These are phyloP conservation scores for Heliocidaris erythrogramma DNA, from an alignment of 35 echinoderm and acorn worm genomes.

Conservation along the genomic window DNA sequence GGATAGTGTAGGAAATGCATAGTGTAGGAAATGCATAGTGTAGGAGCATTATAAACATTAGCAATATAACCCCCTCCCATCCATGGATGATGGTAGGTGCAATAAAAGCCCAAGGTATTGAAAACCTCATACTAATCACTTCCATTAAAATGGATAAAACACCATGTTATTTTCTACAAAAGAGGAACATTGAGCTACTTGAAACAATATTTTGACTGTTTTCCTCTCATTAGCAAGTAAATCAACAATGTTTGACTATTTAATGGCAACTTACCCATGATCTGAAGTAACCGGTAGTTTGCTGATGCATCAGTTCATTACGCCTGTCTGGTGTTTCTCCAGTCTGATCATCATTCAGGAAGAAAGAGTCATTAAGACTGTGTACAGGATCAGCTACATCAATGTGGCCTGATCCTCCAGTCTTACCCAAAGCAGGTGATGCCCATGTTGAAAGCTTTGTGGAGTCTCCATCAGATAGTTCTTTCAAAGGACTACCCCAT, in stretches of 20 bases:
- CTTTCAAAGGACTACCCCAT: not conserved
- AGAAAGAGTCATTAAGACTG: constrained; percentile 40
- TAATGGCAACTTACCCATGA: constrained; percentile 24
- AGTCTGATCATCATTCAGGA: constrained; percentile 40
- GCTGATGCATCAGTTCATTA: not conserved
- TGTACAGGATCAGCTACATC: not conserved
- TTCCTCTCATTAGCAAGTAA: not conserved
- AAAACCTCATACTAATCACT: too few species aligned
- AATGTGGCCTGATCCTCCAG: not conserved
- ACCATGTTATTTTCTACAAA: too few species aligned
- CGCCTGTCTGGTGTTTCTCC: not conserved
- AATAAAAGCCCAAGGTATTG: too few species aligned
- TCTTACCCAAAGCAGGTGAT: not conserved
- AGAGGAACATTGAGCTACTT: not conserved
- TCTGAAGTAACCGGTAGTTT: not conserved
- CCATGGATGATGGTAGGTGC: too few species aligned
- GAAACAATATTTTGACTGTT: not conserved
- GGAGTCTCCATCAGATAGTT: not conserved
- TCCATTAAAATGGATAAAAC: too few species aligned
- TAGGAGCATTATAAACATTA: too few species aligned
- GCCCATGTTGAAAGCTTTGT: not conserved
- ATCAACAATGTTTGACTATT: constrained; percentile 21
- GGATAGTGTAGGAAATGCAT: too few species aligned
- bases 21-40: too few species aligned
- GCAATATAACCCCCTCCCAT: too few species aligned